Evolutionary conservation across 35 echinoderm and acorn worm species (phyloP), one percentile per base, ranked within the genome.

Genomic region (Ophioderma brevispina): DNA sequence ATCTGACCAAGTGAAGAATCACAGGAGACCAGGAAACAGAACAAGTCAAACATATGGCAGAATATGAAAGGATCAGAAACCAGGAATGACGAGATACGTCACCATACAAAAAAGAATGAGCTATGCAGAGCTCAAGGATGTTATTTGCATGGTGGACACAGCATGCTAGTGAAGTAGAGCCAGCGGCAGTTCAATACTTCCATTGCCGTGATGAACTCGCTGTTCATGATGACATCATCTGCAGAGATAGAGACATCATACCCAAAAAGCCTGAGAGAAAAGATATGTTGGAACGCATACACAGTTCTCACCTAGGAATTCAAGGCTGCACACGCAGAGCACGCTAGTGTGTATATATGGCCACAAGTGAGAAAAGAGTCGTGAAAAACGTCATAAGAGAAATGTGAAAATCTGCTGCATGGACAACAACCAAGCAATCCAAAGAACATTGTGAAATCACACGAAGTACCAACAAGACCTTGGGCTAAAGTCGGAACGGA

Each of bases 291-390:
- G 31, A n/a, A 70, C 59, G 75, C 35, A 56, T 94, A 63, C 92
- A 97, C 43, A 33, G 33, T 1, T 88, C 95, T 17, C 92, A 97
- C 50, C 42, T 97, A 11, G 92, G 95, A 39, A 82, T 94, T 32
- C 63, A 78, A 42, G 85, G 78, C 33, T 94, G 88, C 85, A 81
- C 91, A 14, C 38, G 84, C 52, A 82, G 84, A 76, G 92, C 88
- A 79, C 32, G 95, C 77, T 84, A 97, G 55, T 90, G 91, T 59
- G n/a, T 96, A 34, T 93, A n/a, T 80, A 35, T 93, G 86, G 94
- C 90, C 86, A 83, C 33, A 37, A n/a, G 92, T n/a, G 43, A 92
- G n/a, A 23, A 42, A 18, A 5, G 49, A 91, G n/a, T n/a, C n/a
- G n/a, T n/a, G n/a, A n/a, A n/a, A n/a, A n/a, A n/a, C n/a, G n/a